A percentile compares a stretch with the other conserved stretches of the same genome.
These are phyloP conservation scores for Noctua fimbriata DNA, from an alignment of 2,888 invertebrate genomes.

Conservation along the genomic window DNA sequence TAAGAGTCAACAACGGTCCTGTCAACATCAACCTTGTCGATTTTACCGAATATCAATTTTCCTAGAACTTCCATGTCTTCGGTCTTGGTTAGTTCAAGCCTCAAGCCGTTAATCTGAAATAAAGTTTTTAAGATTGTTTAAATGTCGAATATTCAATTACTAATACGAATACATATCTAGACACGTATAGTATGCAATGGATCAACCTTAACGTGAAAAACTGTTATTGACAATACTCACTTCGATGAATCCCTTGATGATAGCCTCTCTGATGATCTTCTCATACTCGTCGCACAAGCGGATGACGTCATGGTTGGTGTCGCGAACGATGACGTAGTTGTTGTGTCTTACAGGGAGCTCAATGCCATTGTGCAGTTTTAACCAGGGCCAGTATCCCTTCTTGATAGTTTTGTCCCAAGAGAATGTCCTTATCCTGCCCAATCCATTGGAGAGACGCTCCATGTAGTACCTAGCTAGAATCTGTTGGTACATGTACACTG, in stretches of 20 bases:
- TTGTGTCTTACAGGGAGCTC: constrained; percentile 88
- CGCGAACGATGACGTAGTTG: constrained; percentile 79
- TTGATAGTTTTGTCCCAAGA: constrained; percentile 85
- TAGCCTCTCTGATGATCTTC: constrained; percentile 90
- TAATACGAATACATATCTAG: not conserved
- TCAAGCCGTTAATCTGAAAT: constrained; percentile 81
- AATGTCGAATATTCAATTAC: not conserved
- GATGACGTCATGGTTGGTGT: constrained; percentile 76
- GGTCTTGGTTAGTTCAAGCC: constrained; percentile 80
- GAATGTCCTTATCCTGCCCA: constrained; percentile 85
- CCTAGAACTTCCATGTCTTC: constrained; percentile 90
- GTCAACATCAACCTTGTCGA: constrained; percentile 83
- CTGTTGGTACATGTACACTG: constrained; percentile 92
- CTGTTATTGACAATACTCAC: constrained; percentile 69
- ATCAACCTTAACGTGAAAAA: not conserved
- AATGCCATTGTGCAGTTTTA: constrained; percentile 89
- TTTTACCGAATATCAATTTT: constrained; percentile 86
- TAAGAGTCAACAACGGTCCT: constrained; percentile 85
- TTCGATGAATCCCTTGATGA: constrained; percentile 89
- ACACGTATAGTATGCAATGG: not conserved
- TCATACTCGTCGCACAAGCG: constrained; percentile 84
- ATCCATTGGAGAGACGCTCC: constrained; percentile 88
- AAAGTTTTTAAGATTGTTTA: not conserved
- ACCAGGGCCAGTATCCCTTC: constrained; percentile 90
- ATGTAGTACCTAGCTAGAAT: constrained; percentile 91